Conservation (phyloP, 2,888 invertebrate species). For the Automeris io region DNA sequence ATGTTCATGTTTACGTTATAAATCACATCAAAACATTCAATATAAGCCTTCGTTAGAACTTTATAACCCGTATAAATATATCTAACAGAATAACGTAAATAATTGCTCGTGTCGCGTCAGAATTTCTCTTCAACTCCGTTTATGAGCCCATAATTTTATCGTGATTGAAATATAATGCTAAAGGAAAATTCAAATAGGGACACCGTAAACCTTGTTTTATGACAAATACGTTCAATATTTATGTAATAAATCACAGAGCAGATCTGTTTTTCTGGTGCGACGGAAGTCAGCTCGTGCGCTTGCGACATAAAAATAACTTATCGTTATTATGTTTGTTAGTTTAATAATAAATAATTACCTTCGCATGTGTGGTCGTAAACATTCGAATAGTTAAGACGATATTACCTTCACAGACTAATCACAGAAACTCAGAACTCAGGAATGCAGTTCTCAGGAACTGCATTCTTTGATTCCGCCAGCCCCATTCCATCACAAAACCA, state of each 20-base stretch:
- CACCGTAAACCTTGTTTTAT: slow-evolving; percentile 44
- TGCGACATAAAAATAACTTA: slow-evolving; percentile 34
- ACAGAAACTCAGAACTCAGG: no score
- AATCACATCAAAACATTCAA: background rate
- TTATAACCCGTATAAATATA: slow-evolving; percentile 3
- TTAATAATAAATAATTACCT: background rate
- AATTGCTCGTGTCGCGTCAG: slow-evolving; percentile 43
- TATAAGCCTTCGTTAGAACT: slow-evolving; percentile 1
- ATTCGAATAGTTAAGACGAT: no score
- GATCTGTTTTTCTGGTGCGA: slow-evolving; percentile 45
- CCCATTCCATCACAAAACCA: no score
- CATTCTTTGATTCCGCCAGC: no score
- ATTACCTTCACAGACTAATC: no score
- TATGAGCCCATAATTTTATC: slow-evolving; percentile 49
- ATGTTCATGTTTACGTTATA: background rate
- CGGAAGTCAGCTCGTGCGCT: slow-evolving; percentile 30
- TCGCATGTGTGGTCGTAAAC: slow-evolving; percentile 7
- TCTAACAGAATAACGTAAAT: slow-evolving; percentile 12
- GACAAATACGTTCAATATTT: slow-evolving; percentile 63
- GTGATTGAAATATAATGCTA: slow-evolving; percentile 44
- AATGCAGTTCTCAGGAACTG: no score
- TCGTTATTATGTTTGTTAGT: slow-evolving; percentile 27
- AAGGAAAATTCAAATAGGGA: slow-evolving; percentile 38
- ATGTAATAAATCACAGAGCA: slow-evolving; percentile 49
- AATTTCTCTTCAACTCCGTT: slow-evolving; percentile 42